Percentiles rank a stretch among this genome's conserved stretches.
Conservation (phyloP, 2,888 invertebrate species). For the Cerceris rybyensis region DNA sequence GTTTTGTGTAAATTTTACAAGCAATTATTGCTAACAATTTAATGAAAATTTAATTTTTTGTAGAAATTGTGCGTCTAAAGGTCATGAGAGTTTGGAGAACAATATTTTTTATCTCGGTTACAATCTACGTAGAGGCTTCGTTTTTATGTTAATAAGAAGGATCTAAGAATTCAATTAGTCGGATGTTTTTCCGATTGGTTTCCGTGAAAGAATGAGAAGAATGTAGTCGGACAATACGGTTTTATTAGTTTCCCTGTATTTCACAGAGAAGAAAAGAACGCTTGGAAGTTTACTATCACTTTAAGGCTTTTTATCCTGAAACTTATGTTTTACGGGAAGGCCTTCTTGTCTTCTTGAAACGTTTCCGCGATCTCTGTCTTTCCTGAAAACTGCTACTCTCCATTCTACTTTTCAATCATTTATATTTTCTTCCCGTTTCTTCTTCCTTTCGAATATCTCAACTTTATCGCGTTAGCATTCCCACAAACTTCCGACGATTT, state of each 20-base stretch:
- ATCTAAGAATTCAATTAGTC: not conserved
- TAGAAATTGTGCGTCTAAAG: no score
- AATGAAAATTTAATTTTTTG: no score
- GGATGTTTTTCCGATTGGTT: not conserved
- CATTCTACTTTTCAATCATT: slow-evolving; percentile 48
- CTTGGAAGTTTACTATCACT: slow-evolving; percentile 60
- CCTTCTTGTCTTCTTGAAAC: slow-evolving; percentile 50
- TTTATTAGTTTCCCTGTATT: slow-evolving; percentile 7
- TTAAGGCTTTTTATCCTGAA: slow-evolving; percentile 47
- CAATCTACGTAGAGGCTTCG: no score
- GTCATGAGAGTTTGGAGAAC: no score
- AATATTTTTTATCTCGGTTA: no score
- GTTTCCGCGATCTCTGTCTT: slow-evolving; percentile 50
- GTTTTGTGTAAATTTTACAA: no score
- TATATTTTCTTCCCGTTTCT: slow-evolving; percentile 10
- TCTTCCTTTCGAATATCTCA: slow-evolving; percentile 36
- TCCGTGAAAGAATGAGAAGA: no score
- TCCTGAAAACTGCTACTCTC: not conserved
- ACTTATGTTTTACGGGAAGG: slow-evolving; percentile 63
- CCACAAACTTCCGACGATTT: slow-evolving; percentile 19
- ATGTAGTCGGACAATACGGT: not conserved
- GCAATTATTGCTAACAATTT: no score
- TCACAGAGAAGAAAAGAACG: slow-evolving; percentile 31
- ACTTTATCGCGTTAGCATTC: slow-evolving; percentile 36
- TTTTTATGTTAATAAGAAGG: not conserved